Conservation (phyloP, 1,140 invertebrate genomes). For the Calephelis virginiensis region DNA sequence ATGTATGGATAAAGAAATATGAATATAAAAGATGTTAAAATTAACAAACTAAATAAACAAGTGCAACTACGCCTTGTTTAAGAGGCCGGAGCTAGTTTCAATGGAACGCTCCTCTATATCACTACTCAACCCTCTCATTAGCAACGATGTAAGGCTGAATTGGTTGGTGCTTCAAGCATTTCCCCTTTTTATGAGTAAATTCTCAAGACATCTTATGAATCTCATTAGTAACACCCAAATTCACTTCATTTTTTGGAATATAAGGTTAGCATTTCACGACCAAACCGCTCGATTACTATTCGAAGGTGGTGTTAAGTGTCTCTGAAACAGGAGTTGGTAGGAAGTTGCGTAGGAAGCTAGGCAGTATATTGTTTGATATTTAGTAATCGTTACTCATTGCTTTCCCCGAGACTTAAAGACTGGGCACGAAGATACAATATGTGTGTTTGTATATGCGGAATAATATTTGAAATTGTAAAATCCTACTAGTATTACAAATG, state of each 20-base stretch:
- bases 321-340: too few species aligned
- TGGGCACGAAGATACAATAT: too few species aligned
- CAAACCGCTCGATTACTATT: neutral
- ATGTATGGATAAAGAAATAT: too few species aligned
- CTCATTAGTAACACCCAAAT: conserved; percentile 1
- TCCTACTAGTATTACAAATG: too few species aligned
- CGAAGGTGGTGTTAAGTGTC: too few species aligned
- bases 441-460: too few species aligned
- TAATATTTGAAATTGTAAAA: too few species aligned
- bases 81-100: neutral
- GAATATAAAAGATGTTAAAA: too few species aligned
- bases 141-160: conserved; percentile 3
- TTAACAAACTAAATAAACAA: neutral
- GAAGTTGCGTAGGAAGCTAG: too few species aligned
- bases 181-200: conserved; percentile 5
- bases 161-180: conserved; percentile 3
- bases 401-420: too few species aligned
- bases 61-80: neutral
- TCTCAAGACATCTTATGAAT: neutral
- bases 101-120: conserved; percentile 7
- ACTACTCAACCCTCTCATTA: conserved; percentile 9
- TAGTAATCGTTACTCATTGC: too few species aligned
- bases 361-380: too few species aligned
- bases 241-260: neutral
- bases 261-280: neutral